Evolutionary conservation across 2,797 vertebrate species (phyloP).

Genomic region (Pseudocheirus occidentalis): DNA sequence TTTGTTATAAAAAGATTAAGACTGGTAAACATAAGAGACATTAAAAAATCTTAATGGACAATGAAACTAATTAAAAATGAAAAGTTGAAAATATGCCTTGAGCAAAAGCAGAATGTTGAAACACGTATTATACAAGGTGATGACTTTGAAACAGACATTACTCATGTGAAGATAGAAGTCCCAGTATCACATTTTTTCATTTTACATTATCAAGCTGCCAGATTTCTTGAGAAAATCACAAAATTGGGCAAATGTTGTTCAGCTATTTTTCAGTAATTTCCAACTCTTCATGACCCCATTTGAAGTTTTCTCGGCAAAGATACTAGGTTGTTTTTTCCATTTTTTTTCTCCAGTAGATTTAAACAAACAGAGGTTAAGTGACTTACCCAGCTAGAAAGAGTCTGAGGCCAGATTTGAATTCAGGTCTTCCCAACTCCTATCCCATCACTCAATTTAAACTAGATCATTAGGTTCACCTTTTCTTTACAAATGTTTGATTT

Average conservation of each 20-base stretch:
- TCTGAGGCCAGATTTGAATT: not conserved
- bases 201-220: not conserved
- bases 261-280: not conserved
- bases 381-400: not conserved
- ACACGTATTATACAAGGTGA: not conserved
- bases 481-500: not conserved
- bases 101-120: not conserved
- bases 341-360: not conserved
- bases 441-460: not conserved
- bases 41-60: not conserved
- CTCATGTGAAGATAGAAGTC: not conserved
- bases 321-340: not conserved
- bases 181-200: not conserved
- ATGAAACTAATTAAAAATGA: not conserved
- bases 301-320: not conserved
- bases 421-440: not conserved
- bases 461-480: not conserved
- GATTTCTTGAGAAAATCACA: not conserved
- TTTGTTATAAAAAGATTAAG: not conserved
- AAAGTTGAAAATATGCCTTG: not conserved
- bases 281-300: not conserved
- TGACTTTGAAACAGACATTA: not conserved
- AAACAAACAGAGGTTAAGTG: not conserved
- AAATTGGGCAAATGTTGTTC: not conserved
- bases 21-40: not conserved